phyloP scores from a whole-genome alignment of 1,140 invertebrate species.

The Lycorma delicatula region DNA sequence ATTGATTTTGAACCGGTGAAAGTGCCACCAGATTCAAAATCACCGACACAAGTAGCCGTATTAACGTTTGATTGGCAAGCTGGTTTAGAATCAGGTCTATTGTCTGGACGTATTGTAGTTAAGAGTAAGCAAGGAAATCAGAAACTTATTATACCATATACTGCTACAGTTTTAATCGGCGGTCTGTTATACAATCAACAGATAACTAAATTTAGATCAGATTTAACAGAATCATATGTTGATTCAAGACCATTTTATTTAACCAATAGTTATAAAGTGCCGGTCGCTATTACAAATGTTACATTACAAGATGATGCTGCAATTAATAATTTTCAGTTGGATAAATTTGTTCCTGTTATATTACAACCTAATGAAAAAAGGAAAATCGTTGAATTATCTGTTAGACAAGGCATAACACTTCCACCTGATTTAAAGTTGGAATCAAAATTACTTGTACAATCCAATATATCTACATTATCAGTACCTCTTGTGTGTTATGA shows the following conservation, averaged over 20 bases:
- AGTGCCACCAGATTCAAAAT: conserved; percentile 51
- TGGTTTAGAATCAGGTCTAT: conserved; percentile 45
- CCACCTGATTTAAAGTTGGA: conserved; percentile 51
- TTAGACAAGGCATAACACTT: conserved; percentile 40
- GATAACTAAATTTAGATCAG: conserved; percentile 46
- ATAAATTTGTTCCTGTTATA: conserved; percentile 49
- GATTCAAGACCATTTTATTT: conserved; percentile 48
- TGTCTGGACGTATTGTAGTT: conserved; percentile 56
- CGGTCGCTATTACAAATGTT: conserved; percentile 59
- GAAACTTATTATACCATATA: conserved; percentile 51
- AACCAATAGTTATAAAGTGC: conserved; percentile 60
- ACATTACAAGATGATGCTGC: conserved; percentile 51
- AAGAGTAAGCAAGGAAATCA: conserved; percentile 52
- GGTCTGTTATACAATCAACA: conserved; percentile 46
- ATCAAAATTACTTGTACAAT: conserved; percentile 55
- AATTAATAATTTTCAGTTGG: conserved; percentile 52
- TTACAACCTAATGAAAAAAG: conserved; percentile 51
- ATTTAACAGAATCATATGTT: conserved; percentile 38
- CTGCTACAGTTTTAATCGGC: conserved; percentile 45
- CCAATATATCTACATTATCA: conserved; percentile 61
- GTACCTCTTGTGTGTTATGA: conserved; percentile 67
- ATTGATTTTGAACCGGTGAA: conserved; percentile 51
- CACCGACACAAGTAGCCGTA: conserved; percentile 54
- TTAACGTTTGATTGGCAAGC: conserved; percentile 62
- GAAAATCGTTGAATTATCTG: conserved; percentile 49